These are phyloP conservation scores for Poecilobothrus nobilitatus DNA, from an alignment of 2,888 invertebrate genomes.

Conservation along the genomic window DNA sequence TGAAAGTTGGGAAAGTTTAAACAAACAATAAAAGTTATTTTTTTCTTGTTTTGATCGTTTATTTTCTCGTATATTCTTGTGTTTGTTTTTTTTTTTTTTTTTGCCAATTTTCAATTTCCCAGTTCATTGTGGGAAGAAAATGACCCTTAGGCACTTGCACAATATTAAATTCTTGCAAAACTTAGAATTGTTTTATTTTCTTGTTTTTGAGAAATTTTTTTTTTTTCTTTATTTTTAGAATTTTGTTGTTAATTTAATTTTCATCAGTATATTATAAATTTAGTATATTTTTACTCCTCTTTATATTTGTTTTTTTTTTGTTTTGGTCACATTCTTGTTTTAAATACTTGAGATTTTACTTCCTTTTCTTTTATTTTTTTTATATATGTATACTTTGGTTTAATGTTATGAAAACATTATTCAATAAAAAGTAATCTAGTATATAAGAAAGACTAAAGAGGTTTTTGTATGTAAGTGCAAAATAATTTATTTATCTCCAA, in stretches of 20 bases:
- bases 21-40: neutral
- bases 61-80: neutral
- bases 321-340: neutral
- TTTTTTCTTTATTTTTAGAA: neutral
- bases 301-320: neutral
- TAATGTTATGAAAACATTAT: too few species aligned
- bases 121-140: neutral
- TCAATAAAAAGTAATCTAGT: too few species aligned
- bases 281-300: neutral
- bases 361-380: too few species aligned
- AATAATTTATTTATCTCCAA: too few species aligned
- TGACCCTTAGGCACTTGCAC: neutral
- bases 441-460: too few species aligned
- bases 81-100: neutral
- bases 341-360: too few species aligned
- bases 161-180: neutral
- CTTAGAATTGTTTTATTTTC: too few species aligned
- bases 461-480: too few species aligned
- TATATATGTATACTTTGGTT: too few species aligned
- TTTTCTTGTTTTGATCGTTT: neutral
- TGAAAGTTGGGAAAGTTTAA: neutral
- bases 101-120: neutral
- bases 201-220: neutral
- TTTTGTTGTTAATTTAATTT: neutral
- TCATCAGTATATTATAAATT: too few species aligned